Conservation (phyloP, 1,140 invertebrate genomes). For the Heliconius melpomene region DNA sequence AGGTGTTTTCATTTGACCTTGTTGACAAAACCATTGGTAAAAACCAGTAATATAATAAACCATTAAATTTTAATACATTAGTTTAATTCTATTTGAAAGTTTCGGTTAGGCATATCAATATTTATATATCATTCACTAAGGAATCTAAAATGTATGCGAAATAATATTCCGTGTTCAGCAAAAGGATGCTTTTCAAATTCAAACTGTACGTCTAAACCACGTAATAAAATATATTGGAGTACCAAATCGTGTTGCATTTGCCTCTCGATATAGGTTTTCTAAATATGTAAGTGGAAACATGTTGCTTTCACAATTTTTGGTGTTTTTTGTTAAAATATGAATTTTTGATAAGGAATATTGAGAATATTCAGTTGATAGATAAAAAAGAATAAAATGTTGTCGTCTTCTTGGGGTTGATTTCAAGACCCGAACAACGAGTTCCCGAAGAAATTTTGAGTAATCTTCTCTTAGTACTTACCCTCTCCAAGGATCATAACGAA, state of each 20-base stretch:
- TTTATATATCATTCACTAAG: constrained; percentile 24
- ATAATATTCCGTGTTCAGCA: constrained; percentile 31
- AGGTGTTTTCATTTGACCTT: no score
- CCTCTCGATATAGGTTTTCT: constrained; percentile 18
- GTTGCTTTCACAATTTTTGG: neutral
- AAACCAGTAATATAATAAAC: no score
- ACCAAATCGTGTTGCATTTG: constrained; percentile 32
- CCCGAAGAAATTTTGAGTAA: no score
- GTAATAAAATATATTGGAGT: constrained; percentile 34
- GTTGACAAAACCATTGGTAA: no score
- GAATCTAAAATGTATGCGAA: constrained; percentile 29
- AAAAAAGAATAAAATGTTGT: no score
- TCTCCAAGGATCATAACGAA: no score
- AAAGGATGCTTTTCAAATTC: constrained; percentile 38
- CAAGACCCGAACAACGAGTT: no score
- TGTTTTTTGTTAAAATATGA: neutral
- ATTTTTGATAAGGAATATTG: neutral
- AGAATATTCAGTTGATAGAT: no score
- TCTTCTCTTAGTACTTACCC: no score
- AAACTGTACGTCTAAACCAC: constrained; percentile 34
- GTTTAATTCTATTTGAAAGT: neutral
- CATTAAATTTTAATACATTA: neutral
- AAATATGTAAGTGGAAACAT: constrained; percentile 11
- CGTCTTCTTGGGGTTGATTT: no score
- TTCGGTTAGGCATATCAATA: constrained; percentile 23